Base-by-base conservation (phyloP, 2,113 vertebrate species). In the Sceloporus tristichus region DNA sequence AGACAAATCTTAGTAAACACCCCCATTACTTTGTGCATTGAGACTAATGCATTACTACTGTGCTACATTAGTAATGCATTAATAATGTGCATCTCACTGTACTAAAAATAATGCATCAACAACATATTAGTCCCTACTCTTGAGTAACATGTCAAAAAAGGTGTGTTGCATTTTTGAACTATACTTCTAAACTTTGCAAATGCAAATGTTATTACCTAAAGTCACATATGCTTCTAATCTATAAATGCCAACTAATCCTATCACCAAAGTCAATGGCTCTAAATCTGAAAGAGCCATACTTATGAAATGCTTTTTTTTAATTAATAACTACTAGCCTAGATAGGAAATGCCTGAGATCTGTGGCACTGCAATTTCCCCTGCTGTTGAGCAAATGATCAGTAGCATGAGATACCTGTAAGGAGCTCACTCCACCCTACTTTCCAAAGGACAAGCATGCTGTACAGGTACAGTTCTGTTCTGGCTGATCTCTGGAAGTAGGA, bases 181-280 rank as follows among this genome's bases (percentile, higher is more conserved):
- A 62, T 16, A 62, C 13, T 62, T 62, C 59, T 14, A 62, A 62
- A 62, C 11, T 62, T 62, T 62, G 18, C 59, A 62, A 62, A 62
- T 62, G 48, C 59, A 62, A 62, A 62, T 14, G 59, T 18, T 18
- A 62, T 62, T 62, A 62, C 59, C 4, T 16, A 62, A 87, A 90
- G 48, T 91, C 48, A 48, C 48, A 48, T 3, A 48, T 6, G 48
- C 48, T 73, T 75, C 66, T 68, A 21, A 11, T 85, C 81, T 87
- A 53, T 78, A 18, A n/a, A 76, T 86, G 80, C 90, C 83, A 82
- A 68, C 9, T 85, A 1, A 19, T 81, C 80, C 14, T 2, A 48
- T 18, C 59, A 62, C 79, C 77, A 40, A 29, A 66, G 65, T 68
- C 9, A 71, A 29, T 42, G 59, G 29, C 34, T 16, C 54, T 2